phyloP scores from a whole-genome alignment of 2,113 vertebrate genomes.

The Megalops atlanticus region DNA sequence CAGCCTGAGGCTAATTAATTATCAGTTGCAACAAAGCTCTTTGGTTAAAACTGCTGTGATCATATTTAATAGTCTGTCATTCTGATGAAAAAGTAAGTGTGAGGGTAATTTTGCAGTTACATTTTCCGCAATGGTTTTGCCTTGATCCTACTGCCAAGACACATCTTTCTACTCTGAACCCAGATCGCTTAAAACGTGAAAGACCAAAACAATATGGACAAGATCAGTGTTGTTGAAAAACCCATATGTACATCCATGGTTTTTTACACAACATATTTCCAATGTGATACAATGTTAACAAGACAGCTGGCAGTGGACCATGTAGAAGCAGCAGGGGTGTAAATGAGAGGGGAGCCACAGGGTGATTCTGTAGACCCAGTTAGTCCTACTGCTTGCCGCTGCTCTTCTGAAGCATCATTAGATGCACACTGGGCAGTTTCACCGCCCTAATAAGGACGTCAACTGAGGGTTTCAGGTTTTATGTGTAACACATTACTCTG shows the following conservation, averaged over 20 bases:
- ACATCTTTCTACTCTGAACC: not conserved
- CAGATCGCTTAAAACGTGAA: not conserved
- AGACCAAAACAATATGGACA: not conserved
- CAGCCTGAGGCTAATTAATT: not conserved
- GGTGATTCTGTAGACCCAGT: not conserved
- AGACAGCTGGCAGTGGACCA: not conserved
- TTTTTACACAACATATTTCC: not conserved
- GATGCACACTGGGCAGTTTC: not conserved
- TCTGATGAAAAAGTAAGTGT: not conserved
- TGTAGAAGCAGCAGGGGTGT: not conserved
- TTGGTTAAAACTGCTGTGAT: constrained; percentile 3
- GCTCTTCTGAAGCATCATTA: not conserved
- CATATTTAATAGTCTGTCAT: not conserved
- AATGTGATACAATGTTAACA: not conserved
- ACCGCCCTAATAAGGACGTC: not conserved
- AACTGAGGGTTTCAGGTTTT: not conserved
- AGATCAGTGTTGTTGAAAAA: not conserved
- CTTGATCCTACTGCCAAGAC: not conserved
- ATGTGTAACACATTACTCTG: not conserved
- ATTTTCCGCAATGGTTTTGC: not conserved
- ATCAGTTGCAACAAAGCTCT: constrained; percentile 8
- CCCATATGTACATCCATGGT: not conserved
- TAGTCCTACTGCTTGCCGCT: not conserved
- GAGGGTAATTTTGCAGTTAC: not conserved
- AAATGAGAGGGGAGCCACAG: not conserved